Evolutionary conservation across 2,888 invertebrate species (phyloP).

Genomic region (Cephus nigrinus): DNA sequence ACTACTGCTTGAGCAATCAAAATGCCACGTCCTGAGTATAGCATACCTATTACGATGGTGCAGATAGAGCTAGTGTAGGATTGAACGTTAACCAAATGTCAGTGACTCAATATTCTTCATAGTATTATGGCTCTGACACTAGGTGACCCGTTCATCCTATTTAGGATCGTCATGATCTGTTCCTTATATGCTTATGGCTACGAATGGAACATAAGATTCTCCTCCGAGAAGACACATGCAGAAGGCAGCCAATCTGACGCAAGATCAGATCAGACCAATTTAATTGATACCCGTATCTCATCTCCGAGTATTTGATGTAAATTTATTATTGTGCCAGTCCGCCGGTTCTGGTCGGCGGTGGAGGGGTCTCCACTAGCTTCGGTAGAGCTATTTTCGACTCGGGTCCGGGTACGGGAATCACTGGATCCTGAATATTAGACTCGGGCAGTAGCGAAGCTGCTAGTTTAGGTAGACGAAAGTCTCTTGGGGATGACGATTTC

Average conservation of each 20-base stretch:
- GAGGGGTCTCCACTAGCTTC: slow-evolving; percentile 43
- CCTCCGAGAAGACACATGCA: neutral
- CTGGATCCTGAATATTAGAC: slow-evolving; percentile 7
- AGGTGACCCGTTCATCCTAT: neutral
- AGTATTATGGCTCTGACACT: neutral
- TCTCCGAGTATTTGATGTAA: neutral
- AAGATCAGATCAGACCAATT: neutral
- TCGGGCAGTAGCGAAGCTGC: slow-evolving; percentile 28
- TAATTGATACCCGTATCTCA: neutral
- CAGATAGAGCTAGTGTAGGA: neutral
- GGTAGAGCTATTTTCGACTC: slow-evolving; percentile 41
- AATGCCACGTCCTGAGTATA: neutral
- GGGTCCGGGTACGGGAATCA: slow-evolving; percentile 8
- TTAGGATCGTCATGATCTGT: neutral
- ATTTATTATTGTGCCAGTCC: slow-evolving; percentile 17
- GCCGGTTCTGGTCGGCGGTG: slow-evolving; percentile 30
- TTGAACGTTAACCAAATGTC: neutral
- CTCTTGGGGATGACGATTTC: slow-evolving; percentile 39
- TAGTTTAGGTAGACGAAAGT: slow-evolving; percentile 45
- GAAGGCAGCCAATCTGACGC: neutral
- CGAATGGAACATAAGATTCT: neutral
- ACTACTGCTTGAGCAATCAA: neutral
- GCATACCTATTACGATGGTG: neutral
- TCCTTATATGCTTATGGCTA: neutral
- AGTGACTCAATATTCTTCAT: neutral